Evolutionary conservation across 2,888 invertebrate species (phyloP).

Genomic region (Pachydiplax longipennis): DNA sequence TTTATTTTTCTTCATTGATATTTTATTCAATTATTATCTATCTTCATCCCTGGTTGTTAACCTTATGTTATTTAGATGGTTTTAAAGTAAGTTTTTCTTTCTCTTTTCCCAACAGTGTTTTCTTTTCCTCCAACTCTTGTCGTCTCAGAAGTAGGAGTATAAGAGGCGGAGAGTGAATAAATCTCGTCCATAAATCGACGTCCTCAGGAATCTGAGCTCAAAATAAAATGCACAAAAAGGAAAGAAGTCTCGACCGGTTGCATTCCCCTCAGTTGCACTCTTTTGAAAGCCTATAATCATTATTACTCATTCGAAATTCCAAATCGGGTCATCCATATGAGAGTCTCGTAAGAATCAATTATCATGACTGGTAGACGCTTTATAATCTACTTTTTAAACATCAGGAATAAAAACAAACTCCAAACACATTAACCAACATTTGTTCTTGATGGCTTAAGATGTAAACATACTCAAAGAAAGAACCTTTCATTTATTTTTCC

Average conservation of each 20-base stretch:
- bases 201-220: not conserved
- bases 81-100: not conserved
- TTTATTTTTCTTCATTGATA: too few relatives aligned
- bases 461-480: too few relatives aligned
- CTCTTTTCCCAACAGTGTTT: not conserved
- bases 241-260: not conserved
- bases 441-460: too few relatives aligned
- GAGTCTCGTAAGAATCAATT: not conserved
- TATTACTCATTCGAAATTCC: not conserved
- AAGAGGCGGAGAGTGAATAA: not conserved
- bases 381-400: not conserved
- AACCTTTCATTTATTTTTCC: too few relatives aligned
- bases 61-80: not conserved
- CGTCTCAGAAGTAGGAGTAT: not conserved
- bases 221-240: not conserved
- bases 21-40: not conserved
- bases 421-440: too few relatives aligned
- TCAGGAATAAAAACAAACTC: not conserved
- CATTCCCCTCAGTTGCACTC: not conserved
- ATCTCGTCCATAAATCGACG: not conserved
- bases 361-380: not conserved
- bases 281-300: not conserved
- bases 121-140: not conserved
- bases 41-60: not conserved
- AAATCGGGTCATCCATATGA: not conserved